Evolutionary conservation across 2,113 vertebrate species (phyloP).

Genomic region (Tilapia sparmanii): DNA sequence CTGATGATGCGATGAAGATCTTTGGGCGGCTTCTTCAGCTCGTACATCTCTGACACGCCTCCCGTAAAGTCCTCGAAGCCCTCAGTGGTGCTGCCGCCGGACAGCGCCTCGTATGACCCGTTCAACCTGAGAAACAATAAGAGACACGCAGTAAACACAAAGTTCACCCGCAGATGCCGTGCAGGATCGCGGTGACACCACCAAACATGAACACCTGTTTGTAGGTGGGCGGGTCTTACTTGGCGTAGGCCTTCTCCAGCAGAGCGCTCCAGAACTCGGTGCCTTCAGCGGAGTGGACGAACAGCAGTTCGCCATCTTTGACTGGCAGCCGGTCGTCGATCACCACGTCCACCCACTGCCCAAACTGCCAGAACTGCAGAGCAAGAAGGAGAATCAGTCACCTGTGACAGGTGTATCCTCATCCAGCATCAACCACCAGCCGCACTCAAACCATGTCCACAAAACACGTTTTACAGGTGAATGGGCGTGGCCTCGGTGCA

Average conservation of each 20-base stretch:
- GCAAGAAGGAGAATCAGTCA: not conserved
- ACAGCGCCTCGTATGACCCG: slow-evolving; percentile 82
- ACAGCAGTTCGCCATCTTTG: slow-evolving; percentile 65
- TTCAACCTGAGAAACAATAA: slow-evolving; percentile 68
- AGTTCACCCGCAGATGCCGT: not conserved
- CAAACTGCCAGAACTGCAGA: slow-evolving; percentile 71
- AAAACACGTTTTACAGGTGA: not conserved
- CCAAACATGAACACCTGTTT: not conserved
- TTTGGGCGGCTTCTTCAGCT: slow-evolving; percentile 71
- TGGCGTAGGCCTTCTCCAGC: slow-evolving; percentile 65
- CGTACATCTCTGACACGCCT: slow-evolving; percentile 78
- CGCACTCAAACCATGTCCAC: not conserved
- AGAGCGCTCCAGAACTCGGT: slow-evolving; percentile 68
- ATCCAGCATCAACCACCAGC: not conserved
- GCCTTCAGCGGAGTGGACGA: slow-evolving; percentile 66
- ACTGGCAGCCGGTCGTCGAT: slow-evolving; percentile 66
- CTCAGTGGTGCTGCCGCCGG: slow-evolving; percentile 83
- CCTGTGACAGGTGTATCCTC: not conserved
- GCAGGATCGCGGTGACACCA: not conserved
- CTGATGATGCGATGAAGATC: slow-evolving; percentile 76
- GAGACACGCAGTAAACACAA: not conserved
- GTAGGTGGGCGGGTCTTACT: slow-evolving; percentile 41
- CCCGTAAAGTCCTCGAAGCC: slow-evolving; percentile 92
- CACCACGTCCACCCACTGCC: slow-evolving; percentile 72
- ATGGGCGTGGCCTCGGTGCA: not conserved